Percentiles rank a stretch among this genome's conserved stretches.
These are phyloP conservation scores for Catharus fuscescens DNA, from an alignment of 2,113 vertebrate genomes.

Conservation along the genomic window DNA sequence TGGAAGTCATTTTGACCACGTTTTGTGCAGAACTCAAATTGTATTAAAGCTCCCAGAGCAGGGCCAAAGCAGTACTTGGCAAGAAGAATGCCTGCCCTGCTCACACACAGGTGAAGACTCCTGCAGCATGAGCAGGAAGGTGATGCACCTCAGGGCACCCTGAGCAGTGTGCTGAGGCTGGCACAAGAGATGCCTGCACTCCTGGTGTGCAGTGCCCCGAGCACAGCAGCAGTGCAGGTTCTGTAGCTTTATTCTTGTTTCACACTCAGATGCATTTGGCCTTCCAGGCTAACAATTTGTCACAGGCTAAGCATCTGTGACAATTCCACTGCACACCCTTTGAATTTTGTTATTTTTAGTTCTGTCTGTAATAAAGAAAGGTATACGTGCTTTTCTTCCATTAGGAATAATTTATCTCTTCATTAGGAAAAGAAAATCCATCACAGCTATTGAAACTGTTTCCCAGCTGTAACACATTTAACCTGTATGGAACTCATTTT, in stretches of 20 bases:
- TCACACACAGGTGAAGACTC: accelerated
- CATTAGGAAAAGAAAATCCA: background rate
- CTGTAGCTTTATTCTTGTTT: background rate
- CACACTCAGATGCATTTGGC: accelerated
- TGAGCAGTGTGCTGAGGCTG: accelerated
- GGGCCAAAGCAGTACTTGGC: background rate
- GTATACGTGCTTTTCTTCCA: background rate
- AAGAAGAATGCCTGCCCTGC: background rate
- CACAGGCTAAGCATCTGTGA: background rate
- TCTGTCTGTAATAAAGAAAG: background rate
- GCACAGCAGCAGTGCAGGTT: background rate
- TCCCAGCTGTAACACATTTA: background rate
- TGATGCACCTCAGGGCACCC: accelerated
- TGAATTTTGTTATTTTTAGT: background rate
- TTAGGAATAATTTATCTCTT: background rate
- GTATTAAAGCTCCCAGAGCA: background rate
- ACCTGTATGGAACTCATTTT: background rate
- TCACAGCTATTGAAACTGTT: background rate
- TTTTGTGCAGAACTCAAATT: background rate
- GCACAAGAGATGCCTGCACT: background rate
- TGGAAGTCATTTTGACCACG: background rate
- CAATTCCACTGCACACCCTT: accelerated
- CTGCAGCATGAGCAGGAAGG: accelerated
- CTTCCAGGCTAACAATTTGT: background rate
- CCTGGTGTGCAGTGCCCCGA: accelerated